phyloP scores from a whole-genome alignment of 2,113 vertebrate species.

The Dolichotis patagonum region DNA sequence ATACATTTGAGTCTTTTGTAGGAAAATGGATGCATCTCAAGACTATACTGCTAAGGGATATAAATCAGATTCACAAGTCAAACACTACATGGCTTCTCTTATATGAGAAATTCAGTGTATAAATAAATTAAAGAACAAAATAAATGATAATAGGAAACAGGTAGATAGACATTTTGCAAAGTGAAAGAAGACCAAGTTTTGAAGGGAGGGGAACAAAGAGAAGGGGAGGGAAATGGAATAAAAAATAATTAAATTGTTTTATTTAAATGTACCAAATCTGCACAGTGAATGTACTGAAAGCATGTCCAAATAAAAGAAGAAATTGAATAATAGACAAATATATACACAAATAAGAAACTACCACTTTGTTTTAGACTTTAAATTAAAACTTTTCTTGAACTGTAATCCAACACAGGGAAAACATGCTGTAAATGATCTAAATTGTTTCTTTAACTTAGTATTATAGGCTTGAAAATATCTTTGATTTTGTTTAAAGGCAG shows the following conservation, averaged over 20 bases:
- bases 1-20: no score
- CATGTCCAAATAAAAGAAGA: neutral
- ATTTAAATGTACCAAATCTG: neutral
- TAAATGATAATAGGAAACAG: neutral
- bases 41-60: no score
- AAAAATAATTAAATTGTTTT: neutral
- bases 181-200: neutral
- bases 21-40: no score
- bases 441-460: neutral
- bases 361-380: neutral
- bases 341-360: neutral
- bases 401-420: neutral
- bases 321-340: neutral
- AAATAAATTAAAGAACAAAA: no score
- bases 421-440: neutral
- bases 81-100: no score
- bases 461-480: conserved; percentile 15
- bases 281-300: no score
- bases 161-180: neutral
- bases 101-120: no score
- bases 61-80: no score
- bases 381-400: neutral
- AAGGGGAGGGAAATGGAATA: neutral
- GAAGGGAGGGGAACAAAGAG: neutral
- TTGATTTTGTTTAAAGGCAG: conserved; percentile 35